phyloP scores from a whole-genome alignment of 2,797 vertebrate species.

The Epinephelus malabaricus region DNA sequence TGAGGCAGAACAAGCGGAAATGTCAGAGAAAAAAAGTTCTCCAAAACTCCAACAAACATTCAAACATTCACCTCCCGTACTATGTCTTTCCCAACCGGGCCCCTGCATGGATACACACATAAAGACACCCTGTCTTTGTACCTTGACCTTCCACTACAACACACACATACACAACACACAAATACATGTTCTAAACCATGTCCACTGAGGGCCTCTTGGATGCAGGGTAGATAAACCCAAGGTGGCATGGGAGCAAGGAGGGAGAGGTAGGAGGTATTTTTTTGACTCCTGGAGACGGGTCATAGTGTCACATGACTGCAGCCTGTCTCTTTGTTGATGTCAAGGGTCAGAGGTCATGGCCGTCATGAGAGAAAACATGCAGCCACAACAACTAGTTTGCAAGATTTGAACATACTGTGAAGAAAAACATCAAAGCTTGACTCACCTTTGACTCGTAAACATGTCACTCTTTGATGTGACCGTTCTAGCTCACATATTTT shows the following conservation, averaged over 20 bases:
- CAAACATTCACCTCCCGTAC: slow-evolving; percentile 52
- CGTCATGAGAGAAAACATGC: slow-evolving; percentile 45
- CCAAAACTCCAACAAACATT: slow-evolving; percentile 43
- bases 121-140: slow-evolving; percentile 34
- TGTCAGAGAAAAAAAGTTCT: slow-evolving; percentile 37
- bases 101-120: slow-evolving; percentile 56
- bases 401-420: background rate
- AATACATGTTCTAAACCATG: slow-evolving; percentile 20
- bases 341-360: slow-evolving; percentile 55
- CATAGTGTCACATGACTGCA: slow-evolving; percentile 34
- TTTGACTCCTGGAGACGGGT: slow-evolving; percentile 30
- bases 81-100: slow-evolving; percentile 48
- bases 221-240: slow-evolving; percentile 20
- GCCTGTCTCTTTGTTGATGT: slow-evolving; percentile 33
- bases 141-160: slow-evolving; percentile 45
- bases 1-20: slow-evolving; percentile 45
- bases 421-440: slow-evolving; percentile 2
- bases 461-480: background rate
- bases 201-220: slow-evolving; percentile 32
- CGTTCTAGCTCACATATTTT: background rate
- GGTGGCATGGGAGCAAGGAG: slow-evolving; percentile 1
- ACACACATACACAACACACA: slow-evolving; percentile 26
- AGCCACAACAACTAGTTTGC: slow-evolving; percentile 30
- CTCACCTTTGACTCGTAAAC: slow-evolving; percentile 4
- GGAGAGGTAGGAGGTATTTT: slow-evolving; percentile 33